Base-by-base conservation (phyloP, 2,113 vertebrate species). In the Turdus rufiventris region DNA sequence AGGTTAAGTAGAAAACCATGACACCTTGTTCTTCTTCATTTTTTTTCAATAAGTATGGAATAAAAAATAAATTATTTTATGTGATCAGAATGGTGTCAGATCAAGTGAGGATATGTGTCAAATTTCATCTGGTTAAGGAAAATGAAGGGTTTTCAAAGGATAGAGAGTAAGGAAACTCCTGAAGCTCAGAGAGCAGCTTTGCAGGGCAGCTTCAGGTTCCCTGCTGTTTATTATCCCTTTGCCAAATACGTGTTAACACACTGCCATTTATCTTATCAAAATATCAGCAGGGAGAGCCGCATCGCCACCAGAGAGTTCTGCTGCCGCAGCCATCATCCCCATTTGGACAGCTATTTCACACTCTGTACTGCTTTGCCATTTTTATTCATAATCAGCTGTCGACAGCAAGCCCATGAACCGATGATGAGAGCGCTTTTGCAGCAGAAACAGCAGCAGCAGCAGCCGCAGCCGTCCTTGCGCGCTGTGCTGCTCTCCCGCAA, bases 231-330 rank as follows among this genome's bases (percentile, higher is more conserved):
- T 86, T 94, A 84, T 89, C 79, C 36, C 42, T 96, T 95, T 96
- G 83, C 84, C 77, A 94, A 87, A 83, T 62, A 63, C 2, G 0
- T 82, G 74, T 94, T 95, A 95, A 87, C 86, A 93, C 92, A 54
- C 80, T 75, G 72, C 91, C 58, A 82, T 97, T 93, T 97, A 42
- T 96, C 83, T 91, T 92, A 91, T 96, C 94, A 96, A 96, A 96
- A 74, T 94, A 97, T 90, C 94, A 95, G 86, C 60, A 66, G 80
- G 17, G 34, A 89, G 65, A 65, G 28, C 26, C 60, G 29, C 28
- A 79, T 50, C 80, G 63, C 38, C 72, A 47, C 57, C 68, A n/a
- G 80, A 40, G 76, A 76, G 36, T 54, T 73, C 67, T 67, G 36
- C 47, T 3, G 0, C 74, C 25, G 29, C 15, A 36, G 8, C 25